Evolutionary conservation across 2,888 invertebrate species (phyloP), one percentile per base, ranked within the genome.

Genomic region (Zaprionus lineosus): DNA sequence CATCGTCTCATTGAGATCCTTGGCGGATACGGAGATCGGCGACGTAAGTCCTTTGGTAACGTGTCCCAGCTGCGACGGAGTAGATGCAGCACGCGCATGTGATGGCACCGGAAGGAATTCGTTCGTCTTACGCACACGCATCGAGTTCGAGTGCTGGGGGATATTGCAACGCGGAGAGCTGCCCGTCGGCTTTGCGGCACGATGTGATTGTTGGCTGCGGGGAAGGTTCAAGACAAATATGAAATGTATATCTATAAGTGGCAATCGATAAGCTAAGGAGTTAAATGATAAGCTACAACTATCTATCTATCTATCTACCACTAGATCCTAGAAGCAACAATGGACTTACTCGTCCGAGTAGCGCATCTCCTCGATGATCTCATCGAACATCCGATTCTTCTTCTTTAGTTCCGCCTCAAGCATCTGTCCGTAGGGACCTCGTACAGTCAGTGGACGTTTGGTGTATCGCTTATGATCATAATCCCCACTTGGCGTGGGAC

Each of bases 351-450:
- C 61, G 21, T 90, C 89, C 0, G 86, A 74, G 26, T 89, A 88
- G 6, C 89, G 87, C 12, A 90, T 56, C 21, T 89, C 90, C 48
- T 90, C 90, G 1, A 93, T 89, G 34, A 93, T 92, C 71, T 92
- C 92, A 59, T 91, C 92, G 58, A 92, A 91, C 74, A 91, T 88
- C 75, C 92, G 92, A 29, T 90, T 92, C 0, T 94, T 93, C 83
- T 94, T 94, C 60, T 94, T 94, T 93, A 95, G 94, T 90, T 95
- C 95, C 0, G 94, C 94, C 85, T 95, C 95, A 16, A 95, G 89
- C 95, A 95, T 95, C 87, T 95, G 94, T 0, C 94, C 94, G 76
- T 95, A 95, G 0, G 95, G 95, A 1, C 95, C 95, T 9, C 95
- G 91, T 4, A 69, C 69, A 1, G 68, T 68, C 0, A 95, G 89